Base-by-base conservation (phyloP, 2,113 vertebrate species). In the Chionomys nivalis region DNA sequence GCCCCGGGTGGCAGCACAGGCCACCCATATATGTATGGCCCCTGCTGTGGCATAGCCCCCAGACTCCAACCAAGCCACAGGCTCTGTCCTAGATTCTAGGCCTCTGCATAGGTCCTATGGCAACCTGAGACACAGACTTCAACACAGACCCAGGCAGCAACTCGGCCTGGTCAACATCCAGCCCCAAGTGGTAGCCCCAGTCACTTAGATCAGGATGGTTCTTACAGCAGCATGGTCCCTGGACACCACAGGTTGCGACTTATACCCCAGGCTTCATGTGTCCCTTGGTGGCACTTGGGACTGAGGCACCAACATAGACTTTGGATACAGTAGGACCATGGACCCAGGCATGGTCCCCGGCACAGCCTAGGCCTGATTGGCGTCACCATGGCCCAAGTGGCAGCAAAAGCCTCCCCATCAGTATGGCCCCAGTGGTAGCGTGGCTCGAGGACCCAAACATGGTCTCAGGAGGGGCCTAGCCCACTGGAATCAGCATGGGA, bases 321-420 rank as follows among this genome's bases (percentile, higher is more conserved):
- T 70, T 0, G 14, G 33, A 14, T 70, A 33, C 2, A 6, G 5
- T 36, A 70, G 33, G 33, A 36, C 6, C 33, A 36, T 2, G 0
- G 33, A 70, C 33, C 68, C 68, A 17, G 68, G n/a, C 33, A 17
- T 7, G 33, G 5, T 70, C 68, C 33, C n/a, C 17, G 2, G 33
- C 16, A 70, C 2, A n/a, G 68, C 14, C 14, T 70, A 70, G 68
- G 33, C 33, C 68, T 70, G 33, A 36, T 70, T 70, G 68, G 33
- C 33, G 66, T 70, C 68, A 70, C 16, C 68, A 58, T 7, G 55
- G 55, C 7, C 68, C 68, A n/a, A 36, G 68, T 19, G 7, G 33
- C 7, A 0, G 33, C 33, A 70, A 70, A n/a, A 36, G 36, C 68
- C 16, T 3, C 33, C 33, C 2, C 14, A 19, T 70, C 1, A 3